Conservation (phyloP, 2,797 vertebrate genomes). For the Ciconia nigra region DNA sequence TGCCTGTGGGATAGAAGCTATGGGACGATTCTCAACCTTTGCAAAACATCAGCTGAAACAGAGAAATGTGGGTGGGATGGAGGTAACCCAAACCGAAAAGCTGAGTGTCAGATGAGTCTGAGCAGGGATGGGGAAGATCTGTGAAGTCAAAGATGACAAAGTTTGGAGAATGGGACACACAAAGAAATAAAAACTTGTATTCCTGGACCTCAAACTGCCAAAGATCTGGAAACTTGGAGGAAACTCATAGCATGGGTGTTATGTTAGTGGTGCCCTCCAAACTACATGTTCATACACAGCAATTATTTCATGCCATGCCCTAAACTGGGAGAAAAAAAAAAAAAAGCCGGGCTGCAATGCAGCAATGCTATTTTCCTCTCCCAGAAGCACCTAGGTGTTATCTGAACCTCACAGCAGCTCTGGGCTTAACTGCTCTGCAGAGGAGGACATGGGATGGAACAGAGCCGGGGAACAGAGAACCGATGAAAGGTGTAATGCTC, state of each 20-base stretch:
- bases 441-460: not conserved
- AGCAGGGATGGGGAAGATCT: accelerated
- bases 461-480: not conserved
- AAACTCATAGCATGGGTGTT: not conserved
- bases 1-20: not conserved
- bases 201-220: not conserved
- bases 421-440: not conserved
- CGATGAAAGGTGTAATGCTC: not conserved
- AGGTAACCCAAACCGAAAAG: not conserved
- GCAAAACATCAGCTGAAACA: not conserved
- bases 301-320: not conserved
- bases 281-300: not conserved
- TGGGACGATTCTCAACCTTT: not conserved
- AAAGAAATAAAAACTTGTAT: not conserved
- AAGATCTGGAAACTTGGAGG: not conserved
- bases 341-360: not conserved
- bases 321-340: not conserved
- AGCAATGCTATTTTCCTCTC: not conserved
- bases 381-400: not conserved
- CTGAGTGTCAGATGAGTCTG: accelerated
- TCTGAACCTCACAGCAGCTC: not conserved
- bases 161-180: not conserved
- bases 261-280: not conserved
- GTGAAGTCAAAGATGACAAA: not conserved
- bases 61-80: not conserved